Evolutionary conservation across 2,888 invertebrate genomes (phyloP).

Genomic region (Galerucella nymphaeae): DNA sequence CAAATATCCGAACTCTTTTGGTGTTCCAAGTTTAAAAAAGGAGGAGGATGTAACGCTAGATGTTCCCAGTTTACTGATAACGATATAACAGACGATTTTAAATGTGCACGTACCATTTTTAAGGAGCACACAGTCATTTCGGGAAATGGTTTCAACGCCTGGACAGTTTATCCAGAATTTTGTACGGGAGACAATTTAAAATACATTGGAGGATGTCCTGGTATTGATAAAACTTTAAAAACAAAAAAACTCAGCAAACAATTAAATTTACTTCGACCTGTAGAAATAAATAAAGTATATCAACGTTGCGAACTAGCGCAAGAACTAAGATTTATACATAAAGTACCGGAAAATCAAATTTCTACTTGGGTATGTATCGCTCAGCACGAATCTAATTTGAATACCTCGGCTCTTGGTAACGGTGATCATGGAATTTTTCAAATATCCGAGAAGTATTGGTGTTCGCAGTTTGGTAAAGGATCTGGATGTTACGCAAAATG

Average conservation of each 20-base stretch:
- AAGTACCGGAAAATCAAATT: conserved; percentile 65
- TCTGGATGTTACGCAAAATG: conserved; percentile 73
- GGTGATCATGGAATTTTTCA: conserved; percentile 79
- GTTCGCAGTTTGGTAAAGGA: conserved; percentile 45
- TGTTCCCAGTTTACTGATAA: conserved; percentile 75
- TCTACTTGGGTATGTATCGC: conserved; percentile 73
- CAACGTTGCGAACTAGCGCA: conserved; percentile 78
- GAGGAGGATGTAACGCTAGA: conserved; percentile 72
- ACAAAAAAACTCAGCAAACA: conserved; percentile 10
- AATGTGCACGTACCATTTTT: conserved; percentile 74
- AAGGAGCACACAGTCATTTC: conserved; percentile 75
- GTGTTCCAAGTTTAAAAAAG: conserved; percentile 61
- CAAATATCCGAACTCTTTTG: conserved; percentile 80
- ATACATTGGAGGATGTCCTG: conserved; percentile 7
- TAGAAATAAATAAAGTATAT: conserved; percentile 66
- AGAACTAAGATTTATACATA: conserved; percentile 68
- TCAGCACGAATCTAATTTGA: conserved; percentile 75
- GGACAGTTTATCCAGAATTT: conserved; percentile 76
- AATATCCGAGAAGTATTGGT: conserved; percentile 79
- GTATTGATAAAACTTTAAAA: not conserved
- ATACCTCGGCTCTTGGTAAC: conserved; percentile 74
- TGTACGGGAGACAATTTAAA: conserved; percentile 69
- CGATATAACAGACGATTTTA: conserved; percentile 76
- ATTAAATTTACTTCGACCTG: conserved; percentile 1
- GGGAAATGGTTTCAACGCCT: conserved; percentile 79